Percentiles rank a stretch among this genome's conserved stretches.
phyloP scores from a whole-genome alignment of 2,797 vertebrate genomes.

The Scleropages formosus region DNA sequence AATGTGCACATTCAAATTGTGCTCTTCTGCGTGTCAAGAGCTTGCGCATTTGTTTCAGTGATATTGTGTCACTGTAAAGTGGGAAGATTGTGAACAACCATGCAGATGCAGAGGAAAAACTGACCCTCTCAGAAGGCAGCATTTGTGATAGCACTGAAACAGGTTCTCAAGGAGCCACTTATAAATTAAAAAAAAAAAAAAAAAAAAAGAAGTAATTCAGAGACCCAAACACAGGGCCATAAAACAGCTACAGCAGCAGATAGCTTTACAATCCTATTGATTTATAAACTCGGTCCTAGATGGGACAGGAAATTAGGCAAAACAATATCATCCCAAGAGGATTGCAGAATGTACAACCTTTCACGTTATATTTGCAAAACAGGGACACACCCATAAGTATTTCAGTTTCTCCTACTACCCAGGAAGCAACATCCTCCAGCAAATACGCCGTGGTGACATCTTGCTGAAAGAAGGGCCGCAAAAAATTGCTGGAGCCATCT shows the following conservation, averaged over 20 bases:
- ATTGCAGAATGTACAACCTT: neutral
- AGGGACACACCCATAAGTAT: neutral
- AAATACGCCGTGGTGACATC: constrained; percentile 19
- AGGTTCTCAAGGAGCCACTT: neutral
- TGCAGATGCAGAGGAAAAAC: neutral
- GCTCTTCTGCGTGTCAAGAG: too few species aligned
- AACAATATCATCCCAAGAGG: neutral
- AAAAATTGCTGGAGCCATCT: too few species aligned
- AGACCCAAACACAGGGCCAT: neutral
- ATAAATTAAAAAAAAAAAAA: neutral
- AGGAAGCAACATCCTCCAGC: neutral
- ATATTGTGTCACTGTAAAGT: neutral
- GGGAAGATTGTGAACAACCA: constrained; percentile 4
- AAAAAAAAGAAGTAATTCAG: neutral
- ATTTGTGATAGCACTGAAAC: constrained; percentile 7
- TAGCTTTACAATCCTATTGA: neutral
- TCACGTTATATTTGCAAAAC: neutral
- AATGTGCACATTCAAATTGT: too few species aligned
- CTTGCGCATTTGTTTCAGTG: constrained; percentile 1
- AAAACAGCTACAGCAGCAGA: neutral
- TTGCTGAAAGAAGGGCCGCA: neutral
- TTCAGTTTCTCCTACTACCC: neutral
- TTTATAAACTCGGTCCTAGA: neutral
- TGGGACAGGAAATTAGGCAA: neutral
- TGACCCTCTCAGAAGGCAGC: constrained; percentile 11